Conservation (phyloP, 2,113 vertebrate species). For the Heloderma charlesbogerti region DNA sequence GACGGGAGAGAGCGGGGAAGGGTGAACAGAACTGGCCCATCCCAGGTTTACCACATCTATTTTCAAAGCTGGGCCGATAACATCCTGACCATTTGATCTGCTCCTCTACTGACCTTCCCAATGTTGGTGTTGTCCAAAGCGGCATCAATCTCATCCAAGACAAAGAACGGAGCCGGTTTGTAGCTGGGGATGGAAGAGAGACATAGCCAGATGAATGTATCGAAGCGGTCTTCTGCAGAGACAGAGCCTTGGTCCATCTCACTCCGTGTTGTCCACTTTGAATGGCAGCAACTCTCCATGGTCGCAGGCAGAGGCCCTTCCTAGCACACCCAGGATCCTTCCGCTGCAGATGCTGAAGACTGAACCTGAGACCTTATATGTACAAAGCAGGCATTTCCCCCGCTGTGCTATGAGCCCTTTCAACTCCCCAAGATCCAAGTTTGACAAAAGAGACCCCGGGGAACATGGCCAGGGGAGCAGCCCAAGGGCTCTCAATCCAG, state of each 20-base stretch:
- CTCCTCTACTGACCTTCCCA: constrained; percentile 81
- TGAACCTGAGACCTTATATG: background rate
- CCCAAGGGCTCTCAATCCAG: background rate
- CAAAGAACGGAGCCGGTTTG: constrained; percentile 91
- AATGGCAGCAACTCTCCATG: background rate
- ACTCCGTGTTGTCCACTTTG: background rate
- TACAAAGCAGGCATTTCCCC: background rate
- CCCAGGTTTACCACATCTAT: no score
- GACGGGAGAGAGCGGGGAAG: background rate
- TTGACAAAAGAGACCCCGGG: background rate
- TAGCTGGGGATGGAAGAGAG: constrained; percentile 78
- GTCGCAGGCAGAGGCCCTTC: background rate
- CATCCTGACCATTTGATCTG: no score
- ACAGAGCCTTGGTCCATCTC: background rate
- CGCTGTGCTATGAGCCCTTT: background rate
- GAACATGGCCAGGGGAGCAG: no score
- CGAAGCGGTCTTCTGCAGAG: background rate
- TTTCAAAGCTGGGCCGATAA: background rate
- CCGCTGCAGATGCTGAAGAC: background rate
- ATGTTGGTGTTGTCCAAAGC: constrained; percentile 96
- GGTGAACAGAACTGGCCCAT: background rate
- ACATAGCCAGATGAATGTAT: background rate
- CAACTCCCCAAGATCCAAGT: background rate
- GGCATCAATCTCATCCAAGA: constrained; percentile 95
- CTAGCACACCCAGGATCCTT: background rate